A percentile compares a stretch with the other conserved stretches of the same genome.
phyloP scores from a whole-genome alignment of 2,888 invertebrate species.

The Neocrepidodera transversa region DNA sequence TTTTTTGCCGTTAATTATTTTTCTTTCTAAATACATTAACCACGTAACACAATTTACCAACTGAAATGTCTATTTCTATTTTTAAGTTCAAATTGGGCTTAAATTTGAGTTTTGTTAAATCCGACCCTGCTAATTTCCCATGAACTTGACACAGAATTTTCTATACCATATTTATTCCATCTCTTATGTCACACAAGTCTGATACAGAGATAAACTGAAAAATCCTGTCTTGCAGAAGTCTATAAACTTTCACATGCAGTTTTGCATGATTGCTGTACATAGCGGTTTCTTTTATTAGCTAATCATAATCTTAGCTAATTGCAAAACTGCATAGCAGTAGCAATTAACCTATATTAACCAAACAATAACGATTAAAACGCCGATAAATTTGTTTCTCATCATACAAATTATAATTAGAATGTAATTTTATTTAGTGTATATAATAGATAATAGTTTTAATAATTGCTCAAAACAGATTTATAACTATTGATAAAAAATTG shows the following conservation, averaged over 20 bases:
- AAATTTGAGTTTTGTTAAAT: too few species aligned
- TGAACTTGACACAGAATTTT: not conserved
- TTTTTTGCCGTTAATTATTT: too few species aligned
- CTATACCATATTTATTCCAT: not conserved
- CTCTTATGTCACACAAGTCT: not conserved
- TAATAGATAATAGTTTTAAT: too few species aligned
- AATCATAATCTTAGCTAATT: slow-evolving; percentile 7
- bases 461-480: too few species aligned
- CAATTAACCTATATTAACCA: not conserved
- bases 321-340: slow-evolving; percentile 9
- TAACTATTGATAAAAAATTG: too few species aligned
- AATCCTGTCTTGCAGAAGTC: not conserved
- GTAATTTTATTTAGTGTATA: not conserved
- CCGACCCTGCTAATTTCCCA: too few species aligned
- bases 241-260: not conserved
- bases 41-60: too few species aligned
- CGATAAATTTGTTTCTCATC: not conserved
- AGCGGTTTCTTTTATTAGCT: slow-evolving; percentile 14
- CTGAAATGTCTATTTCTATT: too few species aligned
- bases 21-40: too few species aligned
- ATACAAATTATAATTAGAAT: not conserved
- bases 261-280: not conserved
- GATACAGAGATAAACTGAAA: not conserved
- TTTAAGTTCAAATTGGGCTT: too few species aligned
- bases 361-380: not conserved